Evolutionary conservation across 2,113 vertebrate genomes (phyloP).

Genomic region (Ictalurus punctatus): DNA sequence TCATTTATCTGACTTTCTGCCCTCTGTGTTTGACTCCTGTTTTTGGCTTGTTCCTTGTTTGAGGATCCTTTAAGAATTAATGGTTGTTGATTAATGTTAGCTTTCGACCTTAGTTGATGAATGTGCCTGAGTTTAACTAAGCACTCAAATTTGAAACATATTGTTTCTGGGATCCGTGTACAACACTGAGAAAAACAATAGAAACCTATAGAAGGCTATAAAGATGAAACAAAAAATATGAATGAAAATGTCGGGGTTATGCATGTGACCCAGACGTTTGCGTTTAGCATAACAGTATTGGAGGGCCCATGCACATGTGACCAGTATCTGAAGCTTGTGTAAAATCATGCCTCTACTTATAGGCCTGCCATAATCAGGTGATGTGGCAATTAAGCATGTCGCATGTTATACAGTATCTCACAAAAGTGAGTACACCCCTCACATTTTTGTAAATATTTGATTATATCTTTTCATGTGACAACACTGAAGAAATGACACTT

Average conservation of each 20-base stretch:
- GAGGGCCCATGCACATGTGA: too few species aligned
- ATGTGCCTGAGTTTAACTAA: not conserved
- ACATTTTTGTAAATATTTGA: too few species aligned
- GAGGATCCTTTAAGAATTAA: not conserved
- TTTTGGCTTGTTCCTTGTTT: not conserved
- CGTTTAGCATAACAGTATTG: too few species aligned
- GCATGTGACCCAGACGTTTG: too few species aligned
- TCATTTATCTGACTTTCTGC: not conserved
- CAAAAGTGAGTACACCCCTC: too few species aligned
- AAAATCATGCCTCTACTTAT: too few species aligned
- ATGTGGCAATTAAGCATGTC: too few species aligned
- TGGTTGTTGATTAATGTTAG: not conserved
- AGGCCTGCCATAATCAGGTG: too few species aligned
- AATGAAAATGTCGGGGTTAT: not conserved
- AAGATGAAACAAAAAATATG: not conserved
- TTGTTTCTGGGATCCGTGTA: not conserved
- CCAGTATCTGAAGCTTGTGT: too few species aligned
- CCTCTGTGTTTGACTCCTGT: not conserved
- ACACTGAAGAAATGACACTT: too few species aligned
- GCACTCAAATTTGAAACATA: not conserved
- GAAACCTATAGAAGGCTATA: not conserved
- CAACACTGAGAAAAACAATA: not conserved
- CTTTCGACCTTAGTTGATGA: not conserved
- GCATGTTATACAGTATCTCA: too few species aligned
- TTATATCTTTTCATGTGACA: too few species aligned